A percentile compares a stretch with the other conserved stretches of the same genome.
phyloP scores from a whole-genome alignment of 2,797 vertebrate species.

The Pangasius sanitwongsei region DNA sequence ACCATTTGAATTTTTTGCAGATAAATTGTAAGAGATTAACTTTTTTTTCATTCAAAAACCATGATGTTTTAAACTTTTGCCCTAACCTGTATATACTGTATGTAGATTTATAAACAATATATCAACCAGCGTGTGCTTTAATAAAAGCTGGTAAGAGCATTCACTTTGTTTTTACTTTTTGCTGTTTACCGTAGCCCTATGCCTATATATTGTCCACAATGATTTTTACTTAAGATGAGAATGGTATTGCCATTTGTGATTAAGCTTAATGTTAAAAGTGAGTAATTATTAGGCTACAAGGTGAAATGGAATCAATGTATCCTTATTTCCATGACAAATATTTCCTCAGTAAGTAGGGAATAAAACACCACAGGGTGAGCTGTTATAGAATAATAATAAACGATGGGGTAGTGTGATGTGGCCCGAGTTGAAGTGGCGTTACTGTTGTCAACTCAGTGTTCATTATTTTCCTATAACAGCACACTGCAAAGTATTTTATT shows the following conservation, averaged over 20 bases:
- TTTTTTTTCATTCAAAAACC: background rate
- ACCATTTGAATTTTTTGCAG: background rate
- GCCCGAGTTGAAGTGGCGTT: background rate
- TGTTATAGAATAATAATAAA: background rate
- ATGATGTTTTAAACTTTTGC: background rate
- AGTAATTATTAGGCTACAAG: background rate
- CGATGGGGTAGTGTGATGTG: background rate
- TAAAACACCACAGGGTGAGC: background rate
- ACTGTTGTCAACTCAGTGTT: background rate
- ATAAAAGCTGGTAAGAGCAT: background rate
- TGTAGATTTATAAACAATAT: background rate
- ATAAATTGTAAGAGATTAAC: background rate
- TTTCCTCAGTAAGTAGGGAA: background rate
- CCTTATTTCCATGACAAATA: background rate
- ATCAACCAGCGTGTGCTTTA: background rate
- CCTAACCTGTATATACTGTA: background rate
- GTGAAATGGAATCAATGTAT: conserved; percentile 13
- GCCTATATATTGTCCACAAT: background rate
- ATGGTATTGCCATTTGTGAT: background rate
- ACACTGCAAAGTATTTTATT: background rate
- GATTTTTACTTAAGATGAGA: background rate
- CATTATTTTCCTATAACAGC: background rate
- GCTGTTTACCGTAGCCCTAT: background rate
- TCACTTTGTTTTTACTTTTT: background rate
- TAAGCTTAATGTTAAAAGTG: background rate